Evolutionary conservation across 2,113 vertebrate genomes (phyloP), one percentile per base, ranked within the genome.

Genomic region (Neogobius melanostomus): DNA sequence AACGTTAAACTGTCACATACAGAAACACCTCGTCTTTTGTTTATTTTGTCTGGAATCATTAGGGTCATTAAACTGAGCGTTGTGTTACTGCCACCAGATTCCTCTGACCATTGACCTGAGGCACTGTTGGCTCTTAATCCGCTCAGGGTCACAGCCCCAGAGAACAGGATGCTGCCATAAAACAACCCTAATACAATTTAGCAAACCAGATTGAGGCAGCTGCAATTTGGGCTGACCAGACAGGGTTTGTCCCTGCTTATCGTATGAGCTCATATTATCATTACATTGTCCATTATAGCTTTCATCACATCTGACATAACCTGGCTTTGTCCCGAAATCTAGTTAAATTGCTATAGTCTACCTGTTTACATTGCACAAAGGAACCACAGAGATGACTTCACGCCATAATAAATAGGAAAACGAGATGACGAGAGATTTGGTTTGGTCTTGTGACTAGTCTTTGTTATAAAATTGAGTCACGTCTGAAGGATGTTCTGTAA

Each of bases 301-400:
- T 76, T 88, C 86, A 78, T 64, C 85, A 61, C 64, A 78, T 87
- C 85, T 85, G 75, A 64, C 43, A n/a, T 71, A 6, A 61, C 64
- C 60, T 81, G 73, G 83, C 72, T 69, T 11, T 0, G 7, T 12
- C 72, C 74, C n/a, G n/a, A 80, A 83, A 0, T 63, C 47, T 11
- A 8, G 68, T 76, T 70, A 80, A 80, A 79, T 83, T 14, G 75
- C 63, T 72, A 66, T 71, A 71, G 73, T 75, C 76, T 76, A 83
- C 82, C 82, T 81, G 88, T 77, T 76, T 80, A 28, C 69, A 56
- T 59, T 56, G 43, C 48, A 15, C 0, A 45, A 36, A 51, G 21
- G 52, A 52, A 21, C 53, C 64, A 48, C 52, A n/a, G 10, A 11
- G 53, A 72, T 57, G 71, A 76, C 67, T 67, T 77, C 71, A 81